Conservation (phyloP, 2,797 vertebrate genomes). For the Arnoldichthys spilopterus region DNA sequence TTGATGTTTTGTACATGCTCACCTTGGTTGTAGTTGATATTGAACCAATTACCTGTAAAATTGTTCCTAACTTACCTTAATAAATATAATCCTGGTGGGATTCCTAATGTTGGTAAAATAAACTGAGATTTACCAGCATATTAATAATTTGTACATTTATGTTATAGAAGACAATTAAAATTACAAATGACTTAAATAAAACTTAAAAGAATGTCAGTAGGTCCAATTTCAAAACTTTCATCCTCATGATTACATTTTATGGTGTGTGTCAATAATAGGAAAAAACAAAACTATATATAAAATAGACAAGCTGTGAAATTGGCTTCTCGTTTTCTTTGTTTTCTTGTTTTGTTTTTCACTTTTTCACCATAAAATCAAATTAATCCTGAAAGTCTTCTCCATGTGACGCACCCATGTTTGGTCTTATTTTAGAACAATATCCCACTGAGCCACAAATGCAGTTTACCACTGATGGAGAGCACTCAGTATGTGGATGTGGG, state of each 20-base stretch:
- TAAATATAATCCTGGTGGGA: neutral
- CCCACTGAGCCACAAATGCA: slow-evolving; percentile 50
- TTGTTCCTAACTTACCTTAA: no score
- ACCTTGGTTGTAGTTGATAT: no score
- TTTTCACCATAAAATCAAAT: slow-evolving; percentile 47
- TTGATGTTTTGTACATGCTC: no score
- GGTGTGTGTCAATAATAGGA: neutral
- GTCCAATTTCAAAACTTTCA: neutral
- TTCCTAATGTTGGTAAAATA: neutral
- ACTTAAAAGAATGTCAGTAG: slow-evolving; percentile 9
- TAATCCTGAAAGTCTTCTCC: slow-evolving; percentile 44
- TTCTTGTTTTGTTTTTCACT: slow-evolving; percentile 28
- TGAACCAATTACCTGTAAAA: no score
- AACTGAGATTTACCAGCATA: neutral
- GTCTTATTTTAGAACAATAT: slow-evolving; percentile 67
- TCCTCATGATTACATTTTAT: slow-evolving; percentile 9
- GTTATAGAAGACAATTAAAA: neutral
- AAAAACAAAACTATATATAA: slow-evolving; percentile 7
- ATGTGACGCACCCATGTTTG: slow-evolving; percentile 51
- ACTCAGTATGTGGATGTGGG: slow-evolving; percentile 53
- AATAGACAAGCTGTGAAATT: slow-evolving; percentile 43
- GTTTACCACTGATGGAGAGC: slow-evolving; percentile 59
- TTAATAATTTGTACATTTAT: neutral
- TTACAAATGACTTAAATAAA: neutral
- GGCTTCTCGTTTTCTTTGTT: slow-evolving; percentile 19